Conservation (phyloP, 2,888 invertebrate genomes). For the Meteorus cinctellus region DNA sequence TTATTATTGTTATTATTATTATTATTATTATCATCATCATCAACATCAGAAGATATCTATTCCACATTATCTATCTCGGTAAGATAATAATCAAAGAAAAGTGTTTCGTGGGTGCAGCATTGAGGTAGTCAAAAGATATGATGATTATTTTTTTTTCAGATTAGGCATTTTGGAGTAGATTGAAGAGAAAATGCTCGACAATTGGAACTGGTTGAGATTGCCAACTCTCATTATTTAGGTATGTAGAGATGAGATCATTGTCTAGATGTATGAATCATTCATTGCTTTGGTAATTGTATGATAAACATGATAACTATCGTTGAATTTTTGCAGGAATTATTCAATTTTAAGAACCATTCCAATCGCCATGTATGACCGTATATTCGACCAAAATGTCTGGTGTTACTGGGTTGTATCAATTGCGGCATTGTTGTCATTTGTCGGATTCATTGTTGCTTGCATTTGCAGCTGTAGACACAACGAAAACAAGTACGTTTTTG, state of each 20-base stretch:
- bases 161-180: neutral
- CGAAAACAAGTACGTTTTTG: conserved; percentile 81
- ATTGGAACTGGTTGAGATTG: conserved; percentile 31
- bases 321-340: conserved; percentile 34
- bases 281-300: conserved; percentile 25
- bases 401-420: conserved; percentile 70
- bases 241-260: conserved; percentile 26
- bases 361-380: conserved; percentile 64
- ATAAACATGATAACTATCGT: conserved; percentile 17
- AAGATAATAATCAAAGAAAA: conserved; percentile 1
- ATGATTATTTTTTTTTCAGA: neutral
- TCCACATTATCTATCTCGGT: neutral
- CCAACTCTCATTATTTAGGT: conserved; percentile 31
- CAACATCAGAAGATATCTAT: neutral
- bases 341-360: conserved; percentile 16
- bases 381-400: conserved; percentile 65
- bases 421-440: conserved; percentile 73
- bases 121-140: neutral
- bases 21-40: too few species aligned
- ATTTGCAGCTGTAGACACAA: conserved; percentile 85
- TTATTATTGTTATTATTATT: too few species aligned
- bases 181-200: conserved; percentile 18
- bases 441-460: conserved; percentile 79
- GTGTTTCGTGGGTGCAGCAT: neutral
- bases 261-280: conserved; percentile 33